Base-by-base conservation (phyloP, 2,113 vertebrate genomes). In the Hippopotamus amphibius region DNA sequence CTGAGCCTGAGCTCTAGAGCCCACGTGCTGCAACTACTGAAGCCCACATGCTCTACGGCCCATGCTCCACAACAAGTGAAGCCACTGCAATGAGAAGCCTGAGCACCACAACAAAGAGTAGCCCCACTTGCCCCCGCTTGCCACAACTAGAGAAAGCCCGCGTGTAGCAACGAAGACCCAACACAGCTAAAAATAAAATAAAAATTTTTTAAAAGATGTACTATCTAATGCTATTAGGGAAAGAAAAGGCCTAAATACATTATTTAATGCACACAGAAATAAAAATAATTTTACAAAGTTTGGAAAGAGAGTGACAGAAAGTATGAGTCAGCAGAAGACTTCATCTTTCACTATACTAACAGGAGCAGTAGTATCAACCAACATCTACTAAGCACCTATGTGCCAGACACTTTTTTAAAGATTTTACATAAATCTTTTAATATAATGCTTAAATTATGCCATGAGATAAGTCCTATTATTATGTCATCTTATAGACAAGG, bases 261-360 rank as follows among this genome's bases (percentile, higher is more conserved):
- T 91, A 91, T 66, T 57, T 68, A 57, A 90, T 24, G 41, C 33
- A 69, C 33, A 69, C 8, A 82, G 28, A 82, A 92, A 48, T 72
- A 28, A 77, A 80, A 48, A 57, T n/a, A 71, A 92, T 71, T 61
- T 69, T 59, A 72, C 50, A 92, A 92, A 71, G n/a, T 71, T 43
- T 82, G 16, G 65, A 81, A 69, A 30, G n/a, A 50, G 5, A 68
- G n/a, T 80, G 50, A 82, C 41, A 50, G 37, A 48, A 76, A 68
- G n/a, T 57, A 21, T 17, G n/a, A 69, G 48, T 71, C 10, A 59
- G 50, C 50, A 57, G 26, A 76, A 81, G 6, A 43, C 1, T 65
- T 82, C 30, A 71, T n/a, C 41, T 92, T 71, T 71, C 50, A 92
- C 37, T 91, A 57, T 46, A 24, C 69, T 92, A 92, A 82, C 30